These are phyloP conservation scores for Hipparchia semele DNA, from an alignment of 2,888 invertebrate species.

Conservation along the genomic window DNA sequence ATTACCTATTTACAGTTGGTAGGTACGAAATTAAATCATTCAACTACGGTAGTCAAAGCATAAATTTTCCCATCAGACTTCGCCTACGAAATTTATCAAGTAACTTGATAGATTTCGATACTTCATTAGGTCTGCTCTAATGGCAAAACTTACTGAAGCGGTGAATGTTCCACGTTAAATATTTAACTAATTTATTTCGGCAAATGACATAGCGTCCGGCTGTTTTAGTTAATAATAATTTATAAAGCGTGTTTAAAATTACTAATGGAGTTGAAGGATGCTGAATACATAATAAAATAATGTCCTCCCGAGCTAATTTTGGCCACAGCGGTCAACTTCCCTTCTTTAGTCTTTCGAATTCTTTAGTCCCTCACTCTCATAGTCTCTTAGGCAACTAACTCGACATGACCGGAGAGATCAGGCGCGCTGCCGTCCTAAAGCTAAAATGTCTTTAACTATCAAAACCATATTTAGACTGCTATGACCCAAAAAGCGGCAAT, in stretches of 20 bases:
- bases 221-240: slow-evolving; percentile 23
- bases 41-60: slow-evolving; percentile 4
- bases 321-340: too few species aligned
- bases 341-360: too few species aligned
- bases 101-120: slow-evolving; percentile 41
- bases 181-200: slow-evolving; percentile 17
- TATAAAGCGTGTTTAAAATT: background rate
- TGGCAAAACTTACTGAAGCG: slow-evolving; percentile 36
- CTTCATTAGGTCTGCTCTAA: slow-evolving; percentile 36
- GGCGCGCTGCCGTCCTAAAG: too few species aligned
- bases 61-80: slow-evolving; percentile 29
- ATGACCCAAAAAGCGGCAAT: too few species aligned
- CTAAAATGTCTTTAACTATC: too few species aligned
- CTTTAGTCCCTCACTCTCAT: too few species aligned
- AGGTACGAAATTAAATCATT: background rate
- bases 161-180: slow-evolving; percentile 34
- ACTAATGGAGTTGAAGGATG: too few species aligned
- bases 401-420: too few species aligned
- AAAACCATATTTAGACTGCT: too few species aligned
- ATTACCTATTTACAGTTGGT: background rate
- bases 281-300: too few species aligned
- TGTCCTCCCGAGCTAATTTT: too few species aligned
- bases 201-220: slow-evolving; percentile 22
- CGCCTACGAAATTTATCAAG: slow-evolving; percentile 36
- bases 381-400: too few species aligned